These are phyloP conservation scores for Microplitis mediator DNA, from an alignment of 1,140 invertebrate genomes.

Conservation along the genomic window DNA sequence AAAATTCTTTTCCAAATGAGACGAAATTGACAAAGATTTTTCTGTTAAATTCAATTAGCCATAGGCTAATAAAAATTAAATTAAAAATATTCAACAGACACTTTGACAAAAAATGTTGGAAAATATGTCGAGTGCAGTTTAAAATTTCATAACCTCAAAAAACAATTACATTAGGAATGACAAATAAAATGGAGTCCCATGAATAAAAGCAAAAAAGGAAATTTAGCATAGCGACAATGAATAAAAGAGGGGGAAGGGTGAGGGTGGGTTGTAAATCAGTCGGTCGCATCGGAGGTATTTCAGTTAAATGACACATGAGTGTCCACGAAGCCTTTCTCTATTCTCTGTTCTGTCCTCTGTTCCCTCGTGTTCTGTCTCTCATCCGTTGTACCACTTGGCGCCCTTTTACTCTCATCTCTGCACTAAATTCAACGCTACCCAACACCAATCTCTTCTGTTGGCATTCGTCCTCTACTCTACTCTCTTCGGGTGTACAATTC, in stretches of 20 bases:
- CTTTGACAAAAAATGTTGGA: neutral
- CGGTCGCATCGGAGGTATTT: constrained; percentile 58
- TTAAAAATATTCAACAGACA: neutral
- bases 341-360: constrained; percentile 23
- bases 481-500: constrained; percentile 41
- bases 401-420: constrained; percentile 20
- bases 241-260: constrained; percentile 2
- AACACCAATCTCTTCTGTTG: neutral
- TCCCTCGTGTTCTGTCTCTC: neutral
- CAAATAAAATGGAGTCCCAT: neutral
- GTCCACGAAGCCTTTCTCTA: constrained; percentile 35
- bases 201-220: neutral
- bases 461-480: constrained; percentile 14
- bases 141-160: too few species aligned
- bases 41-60: too few species aligned
- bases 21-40: too few species aligned
- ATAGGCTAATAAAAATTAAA: constrained; percentile 13
- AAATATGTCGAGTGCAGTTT: neutral
- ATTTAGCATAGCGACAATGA: constrained; percentile 17
- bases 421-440: too few species aligned
- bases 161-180: neutral
- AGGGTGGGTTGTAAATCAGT: constrained; percentile 54
- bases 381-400: constrained; percentile 6
- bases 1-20: too few species aligned
- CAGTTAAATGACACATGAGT: constrained; percentile 59